phyloP scores from a whole-genome alignment of 2,797 vertebrate species.

The Oreochromis mossambicus region DNA sequence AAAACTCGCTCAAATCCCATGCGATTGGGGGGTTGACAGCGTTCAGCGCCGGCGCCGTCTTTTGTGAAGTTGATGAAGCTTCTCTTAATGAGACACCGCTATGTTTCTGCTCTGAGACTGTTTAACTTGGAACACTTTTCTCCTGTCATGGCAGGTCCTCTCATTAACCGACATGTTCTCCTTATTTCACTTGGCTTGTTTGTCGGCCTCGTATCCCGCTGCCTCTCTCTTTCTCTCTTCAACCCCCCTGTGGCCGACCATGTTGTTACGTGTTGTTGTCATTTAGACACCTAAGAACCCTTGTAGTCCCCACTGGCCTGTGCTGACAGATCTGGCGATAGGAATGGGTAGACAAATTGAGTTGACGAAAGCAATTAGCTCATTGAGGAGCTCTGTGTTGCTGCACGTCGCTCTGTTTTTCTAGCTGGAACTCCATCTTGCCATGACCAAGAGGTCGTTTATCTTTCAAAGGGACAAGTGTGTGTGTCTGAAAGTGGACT shows the following conservation, averaged over 20 bases:
- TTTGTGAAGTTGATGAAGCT: slow-evolving; percentile 21
- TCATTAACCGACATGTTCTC: slow-evolving; percentile 21
- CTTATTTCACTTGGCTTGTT: slow-evolving; percentile 4
- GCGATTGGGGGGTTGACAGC: slow-evolving; percentile 3
- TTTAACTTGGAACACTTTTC: background rate
- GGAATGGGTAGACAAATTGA: slow-evolving; percentile 25
- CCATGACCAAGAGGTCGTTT: background rate
- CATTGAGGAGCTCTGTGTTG: slow-evolving; percentile 22
- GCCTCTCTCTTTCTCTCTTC: background rate
- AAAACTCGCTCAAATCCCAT: slow-evolving; percentile 20
- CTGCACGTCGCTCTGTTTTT: slow-evolving; percentile 31
- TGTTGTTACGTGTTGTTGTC: slow-evolving; percentile 22
- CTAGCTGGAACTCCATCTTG: slow-evolving; percentile 10
- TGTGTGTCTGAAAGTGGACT: background rate
- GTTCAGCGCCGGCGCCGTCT: background rate
- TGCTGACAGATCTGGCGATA: slow-evolving; percentile 26
- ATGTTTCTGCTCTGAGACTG: slow-evolving; percentile 13
- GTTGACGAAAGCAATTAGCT: slow-evolving; percentile 62
- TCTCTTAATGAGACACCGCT: slow-evolving; percentile 45
- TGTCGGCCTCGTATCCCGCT: background rate
- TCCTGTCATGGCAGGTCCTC: background rate
- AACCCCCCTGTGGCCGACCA: background rate
- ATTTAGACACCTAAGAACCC: slow-evolving; percentile 30
- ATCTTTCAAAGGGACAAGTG: background rate
- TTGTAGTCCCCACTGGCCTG: background rate